Evolutionary conservation across 1,140 invertebrate species (phyloP).

Genomic region (Solenopsis fugax): DNA sequence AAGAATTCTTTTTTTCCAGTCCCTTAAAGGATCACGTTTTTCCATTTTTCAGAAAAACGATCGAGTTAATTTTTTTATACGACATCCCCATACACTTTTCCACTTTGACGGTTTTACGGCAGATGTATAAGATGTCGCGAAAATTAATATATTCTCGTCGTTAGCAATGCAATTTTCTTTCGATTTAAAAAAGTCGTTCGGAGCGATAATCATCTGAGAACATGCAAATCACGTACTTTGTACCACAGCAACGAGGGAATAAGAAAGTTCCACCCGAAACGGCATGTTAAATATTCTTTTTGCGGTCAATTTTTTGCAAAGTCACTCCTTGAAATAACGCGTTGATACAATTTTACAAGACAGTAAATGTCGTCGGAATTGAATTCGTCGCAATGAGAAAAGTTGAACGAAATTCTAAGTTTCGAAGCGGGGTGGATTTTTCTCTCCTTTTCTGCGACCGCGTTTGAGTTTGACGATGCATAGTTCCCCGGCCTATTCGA

Average conservation of each 20-base stretch:
- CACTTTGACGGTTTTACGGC: background rate
- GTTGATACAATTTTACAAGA: slow-evolving; percentile 42
- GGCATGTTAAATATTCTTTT: background rate
- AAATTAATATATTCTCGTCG: slow-evolving; percentile 22
- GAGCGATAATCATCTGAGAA: background rate
- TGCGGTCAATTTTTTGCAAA: slow-evolving; percentile 13
- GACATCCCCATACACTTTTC: background rate
- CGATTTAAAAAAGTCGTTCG: background rate
- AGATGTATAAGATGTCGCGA: background rate
- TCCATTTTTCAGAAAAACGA: background rate
- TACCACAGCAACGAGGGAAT: background rate
- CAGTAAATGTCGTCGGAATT: slow-evolving; percentile 25
- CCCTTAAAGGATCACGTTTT: background rate
- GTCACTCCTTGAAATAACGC: slow-evolving; percentile 20
- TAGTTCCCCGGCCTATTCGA: background rate
- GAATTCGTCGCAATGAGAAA: slow-evolving; percentile 51
- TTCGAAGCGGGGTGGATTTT: background rate
- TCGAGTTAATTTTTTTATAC: background rate
- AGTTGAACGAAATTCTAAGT: slow-evolving; percentile 45
- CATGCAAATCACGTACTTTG: background rate
- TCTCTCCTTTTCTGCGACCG: slow-evolving; percentile 1
- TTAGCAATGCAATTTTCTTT: background rate
- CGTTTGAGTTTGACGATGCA: slow-evolving; percentile 35
- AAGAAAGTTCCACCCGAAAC: background rate
- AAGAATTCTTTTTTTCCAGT: background rate